These are phyloP conservation scores for Plagodis pulveraria DNA, from an alignment of 2,888 invertebrate species.

Conservation along the genomic window DNA sequence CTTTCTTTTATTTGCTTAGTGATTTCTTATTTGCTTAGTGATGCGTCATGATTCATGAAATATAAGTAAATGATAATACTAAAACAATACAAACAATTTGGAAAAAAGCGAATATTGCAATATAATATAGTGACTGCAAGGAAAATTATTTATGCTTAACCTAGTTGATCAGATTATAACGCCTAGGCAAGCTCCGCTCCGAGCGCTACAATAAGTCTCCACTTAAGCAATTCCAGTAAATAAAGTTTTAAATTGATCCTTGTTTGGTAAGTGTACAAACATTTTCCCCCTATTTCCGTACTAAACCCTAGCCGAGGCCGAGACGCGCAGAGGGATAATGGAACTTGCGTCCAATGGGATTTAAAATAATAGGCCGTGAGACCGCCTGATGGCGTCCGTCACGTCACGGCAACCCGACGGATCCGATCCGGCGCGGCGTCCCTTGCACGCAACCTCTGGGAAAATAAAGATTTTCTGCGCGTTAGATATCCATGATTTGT, in stretches of 20 bases:
- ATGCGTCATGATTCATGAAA: no score
- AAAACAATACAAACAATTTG: no score
- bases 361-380: slow-evolving; percentile 71
- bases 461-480: slow-evolving; percentile 24
- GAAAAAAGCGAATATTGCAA: no score
- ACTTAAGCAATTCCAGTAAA: no score
- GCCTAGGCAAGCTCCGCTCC: no score
- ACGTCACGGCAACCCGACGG: slow-evolving; percentile 52
- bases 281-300: slow-evolving; percentile 4
- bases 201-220: no score
- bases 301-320: slow-evolving; percentile 22
- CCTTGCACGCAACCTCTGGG: slow-evolving; percentile 23
- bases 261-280: not conserved
- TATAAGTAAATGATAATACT: no score
- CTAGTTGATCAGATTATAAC: no score
- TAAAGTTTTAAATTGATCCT: not conserved
- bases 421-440: slow-evolving; percentile 34
- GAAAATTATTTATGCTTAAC: no score
- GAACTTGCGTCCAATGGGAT: slow-evolving; percentile 71
- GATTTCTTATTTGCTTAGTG: no score
- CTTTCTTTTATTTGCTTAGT: no score
- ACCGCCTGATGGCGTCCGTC: slow-evolving; percentile 49
- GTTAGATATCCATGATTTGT: slow-evolving; percentile 18
- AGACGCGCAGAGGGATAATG: slow-evolving; percentile 61
- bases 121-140: no score